Conservation (phyloP, 2,113 vertebrate species). For the Ondatra zibethicus region DNA sequence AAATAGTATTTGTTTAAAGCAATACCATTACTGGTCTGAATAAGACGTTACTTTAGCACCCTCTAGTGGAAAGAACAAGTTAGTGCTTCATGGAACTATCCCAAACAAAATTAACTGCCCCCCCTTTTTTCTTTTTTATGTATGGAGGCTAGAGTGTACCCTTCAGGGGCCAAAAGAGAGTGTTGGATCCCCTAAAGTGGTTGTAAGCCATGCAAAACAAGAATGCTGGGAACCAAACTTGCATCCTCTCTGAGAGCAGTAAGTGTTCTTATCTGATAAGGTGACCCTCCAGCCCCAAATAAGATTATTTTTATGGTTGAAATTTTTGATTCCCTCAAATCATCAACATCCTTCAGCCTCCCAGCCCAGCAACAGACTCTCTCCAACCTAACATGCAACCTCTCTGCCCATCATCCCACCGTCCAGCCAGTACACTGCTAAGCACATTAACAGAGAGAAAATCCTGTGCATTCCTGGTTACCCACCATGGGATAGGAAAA, state of each 20-base stretch:
- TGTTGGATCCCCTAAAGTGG: not conserved
- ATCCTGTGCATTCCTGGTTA: not conserved
- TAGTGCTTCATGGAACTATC: not conserved
- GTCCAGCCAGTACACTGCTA: not conserved
- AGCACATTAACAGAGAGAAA: not conserved
- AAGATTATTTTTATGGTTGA: not conserved
- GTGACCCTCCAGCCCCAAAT: not conserved
- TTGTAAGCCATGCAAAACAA: not conserved
- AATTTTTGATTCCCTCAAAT: not conserved
- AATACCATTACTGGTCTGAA: not conserved
- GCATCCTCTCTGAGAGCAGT: not conserved
- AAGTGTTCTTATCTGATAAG: not conserved
- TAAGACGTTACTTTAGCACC: slow-evolving; percentile 41
- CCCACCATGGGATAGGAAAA: not conserved
- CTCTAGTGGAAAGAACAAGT: slow-evolving; percentile 70
- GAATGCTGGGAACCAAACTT: not conserved
- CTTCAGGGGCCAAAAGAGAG: not conserved
- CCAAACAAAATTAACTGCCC: not conserved
- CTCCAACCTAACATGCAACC: not conserved
- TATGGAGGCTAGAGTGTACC: not conserved
- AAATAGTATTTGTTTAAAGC: slow-evolving; percentile 23
- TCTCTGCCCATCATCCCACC: not conserved
- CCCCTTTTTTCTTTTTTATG: not conserved
- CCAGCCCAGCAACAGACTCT: not conserved
- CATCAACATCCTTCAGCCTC: not conserved